Base-by-base conservation (phyloP, 2,113 vertebrate species). In the Haemorhous mexicanus region DNA sequence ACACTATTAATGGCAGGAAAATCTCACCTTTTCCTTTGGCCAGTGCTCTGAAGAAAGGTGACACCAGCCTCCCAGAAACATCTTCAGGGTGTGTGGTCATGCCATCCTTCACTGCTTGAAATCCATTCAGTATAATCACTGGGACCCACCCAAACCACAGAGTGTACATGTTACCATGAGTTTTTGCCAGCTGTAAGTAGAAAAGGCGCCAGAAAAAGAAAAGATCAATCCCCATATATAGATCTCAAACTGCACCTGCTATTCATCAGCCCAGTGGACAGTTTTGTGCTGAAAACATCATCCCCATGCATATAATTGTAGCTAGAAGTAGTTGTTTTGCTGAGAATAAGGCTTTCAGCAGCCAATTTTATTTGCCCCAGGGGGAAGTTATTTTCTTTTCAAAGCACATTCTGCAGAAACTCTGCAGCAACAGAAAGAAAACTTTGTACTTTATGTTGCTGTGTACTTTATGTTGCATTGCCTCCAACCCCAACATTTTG, bases 21-120 rank as follows among this genome's bases (percentile, higher is more conserved):
- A 21, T 22, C 41, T 95, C 91, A 94, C 97, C 97, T 96, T 95
- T 95, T 94, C 95, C 94, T 84, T 92, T 95, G 64, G 91, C 91
- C 44, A 97, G 11, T 59, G 94, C 94, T 74, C 1, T 52, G 75
- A 97, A 92, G 86, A 96, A 95, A 16, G 91, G 96, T 1, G 88
- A 80, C 16, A 94, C 17, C 43, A 97, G 28, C 47, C 90, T 47
- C 26, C 95, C 94, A 5, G 96, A 88, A 75, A 97, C 92, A 73
- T 94, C 91, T 23, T 97, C 97, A 19, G 91, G 91, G 61, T 91
- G 88, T 1, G 87, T 96, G 41, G 97, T 84, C 88, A 97, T 63
- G 4, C 93, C 96, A 4, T 96, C 95, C 83, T 98, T 97, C 75
- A 97, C 92, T 1, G 77, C 94, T 22, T 50, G 52, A 73, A 90